Conservation (phyloP, 2,113 vertebrate genomes). For the Hemiprocne comata region DNA sequence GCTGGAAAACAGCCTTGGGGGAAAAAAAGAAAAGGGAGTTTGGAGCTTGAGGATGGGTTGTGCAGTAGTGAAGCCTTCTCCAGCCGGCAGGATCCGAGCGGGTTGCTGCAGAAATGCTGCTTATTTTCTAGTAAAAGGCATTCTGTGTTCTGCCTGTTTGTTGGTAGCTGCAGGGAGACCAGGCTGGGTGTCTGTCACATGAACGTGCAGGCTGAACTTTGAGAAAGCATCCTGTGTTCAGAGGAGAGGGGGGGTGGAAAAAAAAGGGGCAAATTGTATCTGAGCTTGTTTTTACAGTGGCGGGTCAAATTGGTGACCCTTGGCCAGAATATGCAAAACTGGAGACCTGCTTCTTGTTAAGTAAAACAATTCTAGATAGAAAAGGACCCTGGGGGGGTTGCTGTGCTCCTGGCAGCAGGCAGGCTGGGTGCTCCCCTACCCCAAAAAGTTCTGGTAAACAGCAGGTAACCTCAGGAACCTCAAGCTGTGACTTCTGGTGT, state of each 20-base stretch:
- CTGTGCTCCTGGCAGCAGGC: not conserved
- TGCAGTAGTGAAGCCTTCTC: not conserved
- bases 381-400: fast-evolving
- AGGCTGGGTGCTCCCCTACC: not conserved
- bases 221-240: no score
- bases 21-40: not conserved
- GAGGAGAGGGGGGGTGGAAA: no score
- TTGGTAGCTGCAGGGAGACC: not conserved
- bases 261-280: no score
- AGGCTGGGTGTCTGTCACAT: not conserved
- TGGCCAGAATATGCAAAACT: fast-evolving
- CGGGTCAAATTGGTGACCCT: not conserved
- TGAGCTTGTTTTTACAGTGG: not conserved
- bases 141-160: not conserved
- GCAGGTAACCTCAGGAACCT: not conserved
- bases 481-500: not conserved
- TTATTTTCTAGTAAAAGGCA: not conserved
- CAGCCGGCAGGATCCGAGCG: fast-evolving
- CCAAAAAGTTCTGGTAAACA: fast-evolving
- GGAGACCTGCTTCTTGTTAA: not conserved
- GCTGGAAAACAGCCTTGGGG: not conserved
- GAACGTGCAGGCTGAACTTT: not conserved
- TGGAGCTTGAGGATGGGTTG: fast-evolving
- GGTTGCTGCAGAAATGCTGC: not conserved
- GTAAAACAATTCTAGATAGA: fast-evolving